phyloP scores from a whole-genome alignment of 2,888 invertebrate genomes.

The Tachina grossa region DNA sequence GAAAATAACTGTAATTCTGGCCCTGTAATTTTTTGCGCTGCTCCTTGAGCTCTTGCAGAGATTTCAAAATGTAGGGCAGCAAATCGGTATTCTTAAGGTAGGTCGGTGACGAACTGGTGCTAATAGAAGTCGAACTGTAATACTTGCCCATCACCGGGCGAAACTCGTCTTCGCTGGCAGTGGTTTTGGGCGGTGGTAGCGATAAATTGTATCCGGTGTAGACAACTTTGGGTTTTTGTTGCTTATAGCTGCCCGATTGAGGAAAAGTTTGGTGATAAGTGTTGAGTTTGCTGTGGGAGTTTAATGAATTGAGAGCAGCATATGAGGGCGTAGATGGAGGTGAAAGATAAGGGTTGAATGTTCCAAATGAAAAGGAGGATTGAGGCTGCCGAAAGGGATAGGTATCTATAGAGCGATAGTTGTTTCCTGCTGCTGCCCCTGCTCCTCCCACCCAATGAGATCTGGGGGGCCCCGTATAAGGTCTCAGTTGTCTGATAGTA shows the following conservation, averaged over 20 bases:
- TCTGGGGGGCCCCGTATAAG: constrained; percentile 69
- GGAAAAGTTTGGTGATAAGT: constrained; percentile 47
- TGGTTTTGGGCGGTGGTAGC: constrained; percentile 76
- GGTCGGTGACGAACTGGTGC: constrained; percentile 71
- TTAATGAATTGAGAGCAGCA: constrained; percentile 65
- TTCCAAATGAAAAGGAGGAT: constrained; percentile 76
- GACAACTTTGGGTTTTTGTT: constrained; percentile 75
- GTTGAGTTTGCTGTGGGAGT: constrained; percentile 53
- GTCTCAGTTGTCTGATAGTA: constrained; percentile 79
- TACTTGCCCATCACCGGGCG: constrained; percentile 77
- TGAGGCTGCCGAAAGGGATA: constrained; percentile 71
- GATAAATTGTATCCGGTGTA: constrained; percentile 78
- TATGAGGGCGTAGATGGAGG: constrained; percentile 76
- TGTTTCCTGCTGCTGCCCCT: constrained; percentile 53
- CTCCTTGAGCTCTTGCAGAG: constrained; percentile 79
- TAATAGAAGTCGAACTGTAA: constrained; percentile 68
- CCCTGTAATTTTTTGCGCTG: constrained; percentile 78
- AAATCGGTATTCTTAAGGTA: constrained; percentile 75
- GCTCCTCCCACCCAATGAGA: constrained; percentile 73
- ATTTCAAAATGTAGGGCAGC: constrained; percentile 79
- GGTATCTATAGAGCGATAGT: constrained; percentile 78
- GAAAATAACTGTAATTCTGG: constrained; percentile 82
- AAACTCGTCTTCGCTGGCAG: constrained; percentile 75
- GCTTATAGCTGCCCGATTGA: constrained; percentile 31
- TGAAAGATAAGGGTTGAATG: constrained; percentile 79